A percentile compares a stretch with the other conserved stretches of the same genome.
phyloP scores from a whole-genome alignment of 2,797 vertebrate species.

The Platyrinchus mystaceus region DNA sequence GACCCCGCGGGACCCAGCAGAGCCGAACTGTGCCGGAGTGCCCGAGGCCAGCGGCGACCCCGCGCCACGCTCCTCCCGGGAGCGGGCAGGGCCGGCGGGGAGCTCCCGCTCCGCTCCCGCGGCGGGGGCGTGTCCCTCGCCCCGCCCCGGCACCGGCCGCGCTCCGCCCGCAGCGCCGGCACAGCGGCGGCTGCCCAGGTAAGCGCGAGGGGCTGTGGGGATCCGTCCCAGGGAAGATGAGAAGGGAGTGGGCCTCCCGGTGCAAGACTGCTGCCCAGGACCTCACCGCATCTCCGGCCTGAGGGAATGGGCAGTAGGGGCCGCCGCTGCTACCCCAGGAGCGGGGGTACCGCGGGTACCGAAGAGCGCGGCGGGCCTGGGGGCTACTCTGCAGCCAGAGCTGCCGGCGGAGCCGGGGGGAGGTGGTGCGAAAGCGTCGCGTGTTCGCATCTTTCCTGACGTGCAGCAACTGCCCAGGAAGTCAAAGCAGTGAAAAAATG shows the following conservation, averaged over 20 bases:
- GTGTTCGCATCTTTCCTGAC: not conserved
- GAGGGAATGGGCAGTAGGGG: not conserved
- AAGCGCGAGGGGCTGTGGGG: not conserved
- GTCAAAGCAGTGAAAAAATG: not conserved
- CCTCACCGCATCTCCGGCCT: not conserved
- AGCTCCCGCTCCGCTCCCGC: not conserved
- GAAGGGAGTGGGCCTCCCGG: not conserved
- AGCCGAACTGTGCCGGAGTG: not conserved
- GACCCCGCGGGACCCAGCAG: not conserved
- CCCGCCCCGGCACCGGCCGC: not conserved
- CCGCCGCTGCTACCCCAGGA: not conserved
- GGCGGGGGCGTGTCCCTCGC: not conserved
- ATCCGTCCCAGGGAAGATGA: not conserved
- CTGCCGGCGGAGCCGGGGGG: not conserved
- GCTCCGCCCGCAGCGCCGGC: not conserved
- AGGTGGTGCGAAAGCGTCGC: not conserved
- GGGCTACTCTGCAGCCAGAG: not conserved
- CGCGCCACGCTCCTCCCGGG: accelerated
- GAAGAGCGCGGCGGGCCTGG: not conserved
- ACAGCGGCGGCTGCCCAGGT: not conserved
- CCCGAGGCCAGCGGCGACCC: not conserved
- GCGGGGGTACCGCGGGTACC: too few relatives aligned
- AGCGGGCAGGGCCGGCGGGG: too few relatives aligned
- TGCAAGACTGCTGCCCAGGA: not conserved
- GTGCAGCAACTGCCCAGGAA: not conserved